Conservation (phyloP, 2,888 invertebrate species). For the Plemyria rubiginata region DNA sequence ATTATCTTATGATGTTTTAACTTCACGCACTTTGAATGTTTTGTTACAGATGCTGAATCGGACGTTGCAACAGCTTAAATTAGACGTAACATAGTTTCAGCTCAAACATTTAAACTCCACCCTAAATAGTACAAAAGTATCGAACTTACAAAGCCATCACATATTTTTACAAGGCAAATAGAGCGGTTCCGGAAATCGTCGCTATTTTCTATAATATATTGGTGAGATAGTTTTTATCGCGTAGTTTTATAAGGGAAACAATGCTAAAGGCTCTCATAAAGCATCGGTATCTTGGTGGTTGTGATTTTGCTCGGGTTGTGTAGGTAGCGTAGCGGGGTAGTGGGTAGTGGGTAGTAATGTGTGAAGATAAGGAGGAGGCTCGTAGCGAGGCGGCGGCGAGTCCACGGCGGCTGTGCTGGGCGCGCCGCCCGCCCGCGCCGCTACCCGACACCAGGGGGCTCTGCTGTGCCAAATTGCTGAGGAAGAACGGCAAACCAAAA, state of each 20-base stretch:
- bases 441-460: constrained; percentile 90
- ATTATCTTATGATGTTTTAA: no score
- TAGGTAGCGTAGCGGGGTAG: constrained; percentile 40
- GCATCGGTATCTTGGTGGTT: constrained; percentile 77
- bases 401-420: constrained; percentile 75
- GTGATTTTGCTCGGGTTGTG: constrained; percentile 71
- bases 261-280: constrained; percentile 79
- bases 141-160: constrained; percentile 68
- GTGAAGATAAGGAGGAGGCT: constrained; percentile 79
- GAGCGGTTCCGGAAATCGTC: constrained; percentile 52
- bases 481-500: constrained; percentile 92
- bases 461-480: constrained; percentile 91
- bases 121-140: constrained; percentile 73
- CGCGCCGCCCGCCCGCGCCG: constrained; percentile 76
- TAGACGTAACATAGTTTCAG: constrained; percentile 65
- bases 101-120: constrained; percentile 46
- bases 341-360: constrained; percentile 65
- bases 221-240: constrained; percentile 51
- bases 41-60: constrained; percentile 81
- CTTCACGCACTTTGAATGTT: neutral
- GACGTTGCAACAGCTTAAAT: constrained; percentile 67
- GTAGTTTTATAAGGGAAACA: constrained; percentile 76
- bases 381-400: constrained; percentile 70
- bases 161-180: constrained; percentile 46
- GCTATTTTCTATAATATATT: constrained; percentile 71